Evolutionary conservation across 2,113 vertebrate species (phyloP).

Genomic region (Mustela nigripes): DNA sequence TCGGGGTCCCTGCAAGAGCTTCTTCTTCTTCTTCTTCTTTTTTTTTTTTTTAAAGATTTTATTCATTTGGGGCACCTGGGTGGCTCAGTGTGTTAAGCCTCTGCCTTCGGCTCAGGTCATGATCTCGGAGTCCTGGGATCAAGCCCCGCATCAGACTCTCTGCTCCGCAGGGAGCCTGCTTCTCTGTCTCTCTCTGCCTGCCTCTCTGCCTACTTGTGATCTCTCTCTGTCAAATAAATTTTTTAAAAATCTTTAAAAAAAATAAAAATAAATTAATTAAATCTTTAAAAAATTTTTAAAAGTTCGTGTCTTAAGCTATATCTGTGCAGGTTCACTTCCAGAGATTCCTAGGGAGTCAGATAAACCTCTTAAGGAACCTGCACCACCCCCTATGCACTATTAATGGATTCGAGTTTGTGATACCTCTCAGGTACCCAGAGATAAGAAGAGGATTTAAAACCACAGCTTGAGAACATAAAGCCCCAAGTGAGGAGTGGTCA

Average conservation of each 20-base stretch:
- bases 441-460: background rate
- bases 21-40: no score
- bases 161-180: background rate
- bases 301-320: background rate
- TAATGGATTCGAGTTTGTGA: background rate
- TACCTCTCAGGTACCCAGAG: background rate
- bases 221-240: no score
- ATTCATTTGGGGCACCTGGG: no score
- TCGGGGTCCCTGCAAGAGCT: no score
- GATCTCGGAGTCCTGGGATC: background rate
- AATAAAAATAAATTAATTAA: no score
- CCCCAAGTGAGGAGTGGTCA: background rate
- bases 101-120: no score
- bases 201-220: no score
- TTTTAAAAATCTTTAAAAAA: background rate
- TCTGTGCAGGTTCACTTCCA: background rate
- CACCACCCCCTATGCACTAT: background rate
- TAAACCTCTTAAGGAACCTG: background rate
- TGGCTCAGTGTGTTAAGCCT: no score
- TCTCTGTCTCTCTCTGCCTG: no score
- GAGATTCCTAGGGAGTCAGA: background rate
- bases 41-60: no score
- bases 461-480: background rate
- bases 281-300: background rate
- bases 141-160: background rate